These are phyloP conservation scores for Tangara arthus DNA, from an alignment of 2,797 vertebrate species.

Conservation along the genomic window DNA sequence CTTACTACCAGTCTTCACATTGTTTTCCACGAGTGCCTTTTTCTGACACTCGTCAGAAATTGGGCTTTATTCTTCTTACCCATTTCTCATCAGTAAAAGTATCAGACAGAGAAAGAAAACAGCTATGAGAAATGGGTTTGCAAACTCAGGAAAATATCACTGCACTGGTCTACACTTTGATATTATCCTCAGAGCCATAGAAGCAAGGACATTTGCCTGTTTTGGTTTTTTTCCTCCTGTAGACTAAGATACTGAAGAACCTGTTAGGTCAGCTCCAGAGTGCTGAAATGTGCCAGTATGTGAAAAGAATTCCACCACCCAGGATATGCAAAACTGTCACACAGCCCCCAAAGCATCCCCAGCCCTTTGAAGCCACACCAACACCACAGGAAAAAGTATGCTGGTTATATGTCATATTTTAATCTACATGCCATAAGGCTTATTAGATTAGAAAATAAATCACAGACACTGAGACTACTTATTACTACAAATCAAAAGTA, in stretches of 20 bases:
- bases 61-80: not conserved
- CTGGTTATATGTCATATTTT: not conserved
- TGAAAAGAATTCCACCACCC: not conserved
- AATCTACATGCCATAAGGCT: not conserved
- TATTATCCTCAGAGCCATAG: not conserved
- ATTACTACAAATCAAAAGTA: slow-evolving; percentile 9
- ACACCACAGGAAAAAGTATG: not conserved
- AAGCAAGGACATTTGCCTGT: not conserved
- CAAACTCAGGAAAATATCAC: not conserved
- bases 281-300: not conserved
- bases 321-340: not conserved
- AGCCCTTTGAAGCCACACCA: not conserved
- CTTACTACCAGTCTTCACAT: not conserved
- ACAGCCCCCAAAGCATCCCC: not conserved
- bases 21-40: not conserved
- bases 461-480: not conserved
- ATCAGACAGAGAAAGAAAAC: not conserved
- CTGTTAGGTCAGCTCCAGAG: not conserved
- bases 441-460: not conserved
- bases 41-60: not conserved
- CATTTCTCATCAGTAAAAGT: not conserved
- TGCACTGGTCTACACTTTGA: not conserved
- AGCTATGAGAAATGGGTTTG: not conserved
- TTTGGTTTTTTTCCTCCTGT: not conserved
- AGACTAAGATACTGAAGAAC: slow-evolving; percentile 3